Evolutionary conservation across 2,888 invertebrate genomes (phyloP).

Genomic region (Hesperia comma): DNA sequence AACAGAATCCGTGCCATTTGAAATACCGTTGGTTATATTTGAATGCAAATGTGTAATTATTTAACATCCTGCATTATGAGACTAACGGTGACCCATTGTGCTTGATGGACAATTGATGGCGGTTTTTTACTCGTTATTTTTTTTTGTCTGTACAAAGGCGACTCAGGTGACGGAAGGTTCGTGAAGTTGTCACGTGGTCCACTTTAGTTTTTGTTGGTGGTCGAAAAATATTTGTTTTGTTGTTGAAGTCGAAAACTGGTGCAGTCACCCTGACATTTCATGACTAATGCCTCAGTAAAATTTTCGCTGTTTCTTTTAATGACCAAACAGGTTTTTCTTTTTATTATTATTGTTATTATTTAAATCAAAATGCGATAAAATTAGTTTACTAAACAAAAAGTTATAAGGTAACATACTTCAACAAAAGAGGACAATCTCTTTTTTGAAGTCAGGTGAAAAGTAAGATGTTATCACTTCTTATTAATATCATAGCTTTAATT

Average conservation of each 20-base stretch:
- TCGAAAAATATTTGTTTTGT: neutral
- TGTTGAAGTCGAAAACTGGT: neutral
- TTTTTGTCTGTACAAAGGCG: slow-evolving; percentile 18
- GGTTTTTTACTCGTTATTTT: slow-evolving; percentile 47
- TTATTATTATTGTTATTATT: too few species aligned
- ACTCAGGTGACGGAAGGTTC: slow-evolving; percentile 3
- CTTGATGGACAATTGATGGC: slow-evolving; percentile 73
- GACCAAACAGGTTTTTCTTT: too few species aligned
- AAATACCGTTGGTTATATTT: slow-evolving; percentile 63
- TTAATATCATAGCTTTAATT: too few species aligned
- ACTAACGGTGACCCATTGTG: slow-evolving; percentile 72
- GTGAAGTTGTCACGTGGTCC: neutral
- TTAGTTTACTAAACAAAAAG: too few species aligned
- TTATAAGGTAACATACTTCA: too few species aligned
- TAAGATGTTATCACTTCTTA: too few species aligned
- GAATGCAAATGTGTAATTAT: slow-evolving; percentile 75
- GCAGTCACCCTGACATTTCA: neutral
- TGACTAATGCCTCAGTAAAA: too few species aligned
- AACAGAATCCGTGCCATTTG: slow-evolving; percentile 51
- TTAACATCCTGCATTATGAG: slow-evolving; percentile 69
- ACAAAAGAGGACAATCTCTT: too few species aligned
- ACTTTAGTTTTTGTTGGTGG: neutral
- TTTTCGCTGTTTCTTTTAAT: too few species aligned
- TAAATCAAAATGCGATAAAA: too few species aligned
- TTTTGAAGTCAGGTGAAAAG: too few species aligned